Conservation (phyloP, 2,797 vertebrate genomes). For the Dipus sagitta region DNA sequence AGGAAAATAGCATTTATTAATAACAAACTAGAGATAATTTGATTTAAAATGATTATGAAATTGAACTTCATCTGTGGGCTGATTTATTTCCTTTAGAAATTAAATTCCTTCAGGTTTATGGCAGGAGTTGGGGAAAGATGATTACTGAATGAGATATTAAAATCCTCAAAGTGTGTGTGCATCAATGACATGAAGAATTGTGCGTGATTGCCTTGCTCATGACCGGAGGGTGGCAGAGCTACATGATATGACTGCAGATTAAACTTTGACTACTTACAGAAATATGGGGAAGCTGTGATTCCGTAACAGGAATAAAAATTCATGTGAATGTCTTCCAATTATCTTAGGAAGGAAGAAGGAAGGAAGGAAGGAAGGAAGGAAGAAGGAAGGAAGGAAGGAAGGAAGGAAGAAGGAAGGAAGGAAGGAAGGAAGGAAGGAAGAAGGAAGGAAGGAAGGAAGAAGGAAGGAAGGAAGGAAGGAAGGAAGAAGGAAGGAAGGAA, state of each 20-base stretch:
- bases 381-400: too few species aligned
- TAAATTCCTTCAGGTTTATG: conserved; percentile 47
- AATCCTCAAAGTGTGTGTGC: background rate
- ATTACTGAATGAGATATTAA: background rate
- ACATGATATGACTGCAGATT: background rate
- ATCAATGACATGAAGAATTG: background rate
- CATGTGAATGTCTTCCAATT: conserved; percentile 3
- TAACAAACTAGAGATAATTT: conserved; percentile 34
- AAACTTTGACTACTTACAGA: conserved; percentile 29
- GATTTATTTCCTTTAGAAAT: conserved; percentile 33
- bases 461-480: too few species aligned
- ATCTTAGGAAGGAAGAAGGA: too few species aligned
- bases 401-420: too few species aligned
- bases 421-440: too few species aligned
- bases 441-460: too few species aligned
- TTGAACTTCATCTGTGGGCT: background rate
- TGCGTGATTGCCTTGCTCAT: background rate
- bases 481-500: too few species aligned
- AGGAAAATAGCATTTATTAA: conserved; percentile 2
- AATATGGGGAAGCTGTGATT: background rate
- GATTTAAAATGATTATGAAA: conserved; percentile 43
- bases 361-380: too few species aligned
- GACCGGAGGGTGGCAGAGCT: background rate
- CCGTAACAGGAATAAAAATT: background rate
- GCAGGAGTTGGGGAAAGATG: background rate